A percentile compares a stretch with the other conserved stretches of the same genome.
These are phyloP conservation scores for Nomada ferruginata DNA, from an alignment of 2,888 invertebrate species.

Conservation along the genomic window DNA sequence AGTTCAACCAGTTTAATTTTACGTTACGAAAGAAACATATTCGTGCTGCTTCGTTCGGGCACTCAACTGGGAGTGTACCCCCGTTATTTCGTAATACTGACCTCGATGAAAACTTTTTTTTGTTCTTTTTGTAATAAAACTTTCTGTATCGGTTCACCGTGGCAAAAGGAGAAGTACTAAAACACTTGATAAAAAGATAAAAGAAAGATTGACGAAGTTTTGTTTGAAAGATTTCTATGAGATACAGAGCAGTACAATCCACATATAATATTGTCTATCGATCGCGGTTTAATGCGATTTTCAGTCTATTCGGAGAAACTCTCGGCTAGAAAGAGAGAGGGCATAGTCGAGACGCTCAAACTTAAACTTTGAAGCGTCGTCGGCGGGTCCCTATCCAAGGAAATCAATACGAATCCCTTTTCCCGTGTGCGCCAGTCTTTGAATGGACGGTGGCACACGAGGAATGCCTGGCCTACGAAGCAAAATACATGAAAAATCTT, in stretches of 20 bases:
- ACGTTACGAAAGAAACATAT: constrained; percentile 62
- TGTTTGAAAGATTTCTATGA: constrained; percentile 28
- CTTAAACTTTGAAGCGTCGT: constrained; percentile 63
- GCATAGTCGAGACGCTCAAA: constrained; percentile 70
- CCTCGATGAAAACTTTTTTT: constrained; percentile 56
- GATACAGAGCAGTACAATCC: neutral
- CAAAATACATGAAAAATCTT: constrained; percentile 38
- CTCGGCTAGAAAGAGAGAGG: neutral
- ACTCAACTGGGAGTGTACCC: constrained; percentile 37
- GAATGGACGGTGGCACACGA: constrained; percentile 62
- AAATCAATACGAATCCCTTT: constrained; percentile 83
- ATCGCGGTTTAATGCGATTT: constrained; percentile 41
- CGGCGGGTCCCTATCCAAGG: constrained; percentile 70
- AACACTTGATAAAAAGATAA: no score
- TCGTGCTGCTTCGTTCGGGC: constrained; percentile 52
- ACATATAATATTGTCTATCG: constrained; percentile 30
- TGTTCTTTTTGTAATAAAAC: constrained; percentile 23
- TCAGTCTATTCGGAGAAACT: constrained; percentile 14
- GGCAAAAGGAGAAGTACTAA: neutral
- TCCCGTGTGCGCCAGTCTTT: constrained; percentile 73
- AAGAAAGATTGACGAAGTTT: neutral
- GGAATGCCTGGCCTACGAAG: constrained; percentile 51
- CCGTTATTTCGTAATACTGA: constrained; percentile 72
- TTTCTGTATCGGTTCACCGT: neutral
- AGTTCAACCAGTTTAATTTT: constrained; percentile 64